A percentile compares a stretch with the other conserved stretches of the same genome.
phyloP scores from a whole-genome alignment of 2,888 invertebrate species.

The Tillus elongatus region DNA sequence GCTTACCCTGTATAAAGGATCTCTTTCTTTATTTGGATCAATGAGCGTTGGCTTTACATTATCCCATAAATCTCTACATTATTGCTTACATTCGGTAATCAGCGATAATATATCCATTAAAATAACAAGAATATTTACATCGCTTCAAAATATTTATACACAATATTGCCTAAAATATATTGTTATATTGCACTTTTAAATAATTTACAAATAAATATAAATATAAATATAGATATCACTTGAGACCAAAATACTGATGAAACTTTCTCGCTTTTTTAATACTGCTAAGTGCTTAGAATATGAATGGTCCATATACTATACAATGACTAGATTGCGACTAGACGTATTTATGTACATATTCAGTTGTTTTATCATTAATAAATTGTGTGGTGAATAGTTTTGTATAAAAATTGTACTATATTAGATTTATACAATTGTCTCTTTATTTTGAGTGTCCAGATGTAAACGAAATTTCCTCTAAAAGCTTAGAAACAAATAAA shows the following conservation, averaged over 20 bases:
- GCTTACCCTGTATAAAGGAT: slow-evolving; percentile 33
- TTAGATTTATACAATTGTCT: slow-evolving; percentile 30
- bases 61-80: slow-evolving; percentile 19
- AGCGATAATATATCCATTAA: slow-evolving; percentile 8
- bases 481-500: too few species aligned
- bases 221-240: slow-evolving; percentile 34
- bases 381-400: slow-evolving; percentile 22
- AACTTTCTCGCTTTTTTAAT: slow-evolving; percentile 36
- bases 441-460: too few species aligned
- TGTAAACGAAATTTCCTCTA: too few species aligned
- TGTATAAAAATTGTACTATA: slow-evolving; percentile 41
- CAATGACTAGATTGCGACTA: slow-evolving; percentile 28
- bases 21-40: slow-evolving; percentile 19
- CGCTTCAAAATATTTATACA: slow-evolving; percentile 6
- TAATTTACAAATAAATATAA: slow-evolving; percentile 27
- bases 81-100: slow-evolving; percentile 26
- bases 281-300: slow-evolving; percentile 27
- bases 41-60: slow-evolving; percentile 14
- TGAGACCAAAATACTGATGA: slow-evolving; percentile 37
- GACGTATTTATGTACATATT: slow-evolving; percentile 16
- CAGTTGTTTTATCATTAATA: slow-evolving; percentile 10
- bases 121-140: slow-evolving; percentile 14
- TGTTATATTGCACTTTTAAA: slow-evolving; percentile 39
- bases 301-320: slow-evolving; percentile 30
- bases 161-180: slow-evolving; percentile 39